Base-by-base conservation (phyloP, 1,140 invertebrate genomes). In the Drosophila rufa region DNA sequence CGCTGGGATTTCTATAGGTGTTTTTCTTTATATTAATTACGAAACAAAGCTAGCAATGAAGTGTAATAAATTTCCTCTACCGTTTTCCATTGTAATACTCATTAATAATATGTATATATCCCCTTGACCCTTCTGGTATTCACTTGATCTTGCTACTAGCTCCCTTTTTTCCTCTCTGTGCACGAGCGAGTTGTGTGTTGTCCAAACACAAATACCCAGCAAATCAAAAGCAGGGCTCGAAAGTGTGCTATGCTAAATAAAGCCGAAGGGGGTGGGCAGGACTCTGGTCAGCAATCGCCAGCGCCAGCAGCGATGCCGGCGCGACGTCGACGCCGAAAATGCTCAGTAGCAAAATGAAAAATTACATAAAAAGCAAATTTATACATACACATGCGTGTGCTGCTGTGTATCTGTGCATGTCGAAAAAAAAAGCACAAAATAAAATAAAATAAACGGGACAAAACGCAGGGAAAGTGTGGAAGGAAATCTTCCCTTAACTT, bases 301-400 rank as follows among this genome's bases (percentile, higher is more conserved):
- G 25, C n/a, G 53, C 7, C 36, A 6, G 4, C 51, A 14, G 17
- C 51, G 14, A 65, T 22, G 51, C 42, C 58, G 17, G 36, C 53
- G 33, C 25, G 15, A 30, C 66, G 60, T 53, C 43, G 60, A 45
- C 46, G 74, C 48, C 46, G 61, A 25, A 51, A 51, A n/a, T 27
- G 17, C 19, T 56, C 36, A 56, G 65, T 62, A 71, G 81, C 64
- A 43, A 83, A 82, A 86, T 86, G 83, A 86, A 82, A 86, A 86
- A 86, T 86, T 86, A 86, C 79, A 87, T 87, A 82, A 87, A 82
- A 87, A 87, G 55, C 79, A 86, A 86, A 86, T 82, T 73, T 77
- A 79, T 87, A 53, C 67, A 79, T 79, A 77, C 60, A 61, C 62
- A 56, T 40, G 64, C 36, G 47, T 70, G 40, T 43, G 60, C 59